Base-by-base conservation (phyloP, 2,797 vertebrate genomes). In the Aulostomus chinensis region DNA sequence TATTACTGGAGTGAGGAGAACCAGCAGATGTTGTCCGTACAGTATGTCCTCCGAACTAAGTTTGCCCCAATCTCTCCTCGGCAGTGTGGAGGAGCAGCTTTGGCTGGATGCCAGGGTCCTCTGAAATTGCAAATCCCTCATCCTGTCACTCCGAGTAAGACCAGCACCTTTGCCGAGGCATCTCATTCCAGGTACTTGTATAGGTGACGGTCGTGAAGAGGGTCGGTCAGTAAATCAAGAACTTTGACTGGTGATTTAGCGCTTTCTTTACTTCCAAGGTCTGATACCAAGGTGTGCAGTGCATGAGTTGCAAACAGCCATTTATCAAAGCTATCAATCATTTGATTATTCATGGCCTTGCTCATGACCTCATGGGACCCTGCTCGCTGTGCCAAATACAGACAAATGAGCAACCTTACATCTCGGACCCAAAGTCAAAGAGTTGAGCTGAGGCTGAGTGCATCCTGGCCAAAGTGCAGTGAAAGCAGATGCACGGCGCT, bases 81-180 rank as follows among this genome's bases (percentile, higher is more conserved):
- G 55, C 33, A n/a, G 41, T 18, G 21, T 58, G 32, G 36, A 42
- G 22, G 14, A n/a, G 9, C 6, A 46, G 29, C 17, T 12, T 37
- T 67, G 65, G 66, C 47, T 14, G 15, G 18, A 34, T 33, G 50
- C 68, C 73, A 79, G 57, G 63, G 57, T 73, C 62, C 25, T 35
- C 54, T 74, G 63, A 50, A 75, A 80, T 53, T 57, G 26, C 55
- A 58, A 39, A 75, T 75, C 61, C 33, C 38, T 75, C 76, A 69
- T 68, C 39, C 59, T 71, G 60, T 56, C 76, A 73, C 43, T 62
- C 36, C 54, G 56, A 43, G 7, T 49, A 49, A 31, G 63, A 36
- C n/a, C 22, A 36, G 49, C 47, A 69, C 52, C 25, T 28, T 57
- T 45, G 58, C 39, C 54, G 7, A 16, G 11, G 46, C 26, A 46